Conservation (phyloP, 2,113 vertebrate genomes). For the Carollia perspicillata region DNA sequence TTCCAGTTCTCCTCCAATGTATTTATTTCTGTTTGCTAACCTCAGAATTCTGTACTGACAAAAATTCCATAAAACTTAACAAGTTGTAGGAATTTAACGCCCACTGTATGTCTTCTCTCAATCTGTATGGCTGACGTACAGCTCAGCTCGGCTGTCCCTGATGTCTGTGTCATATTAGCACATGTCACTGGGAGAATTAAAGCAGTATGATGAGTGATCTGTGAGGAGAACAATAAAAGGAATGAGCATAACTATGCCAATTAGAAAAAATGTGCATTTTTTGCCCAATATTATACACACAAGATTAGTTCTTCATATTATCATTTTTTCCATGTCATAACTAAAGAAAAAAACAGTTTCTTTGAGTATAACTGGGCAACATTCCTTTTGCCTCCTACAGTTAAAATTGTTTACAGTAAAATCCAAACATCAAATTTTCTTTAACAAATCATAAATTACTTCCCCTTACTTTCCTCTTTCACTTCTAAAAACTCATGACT, state of each 20-base stretch:
- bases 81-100: not conserved
- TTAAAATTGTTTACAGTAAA: not conserved
- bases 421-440: not conserved
- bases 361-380: conserved; percentile 4
- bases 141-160: not conserved
- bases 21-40: not conserved
- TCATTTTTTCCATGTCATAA: not conserved
- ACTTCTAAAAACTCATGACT: not conserved
- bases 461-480: not conserved
- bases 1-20: not conserved
- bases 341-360: not conserved
- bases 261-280: not conserved
- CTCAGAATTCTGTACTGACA: not conserved
- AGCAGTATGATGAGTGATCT: not conserved
- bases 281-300: not conserved
- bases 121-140: not conserved
- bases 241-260: not conserved
- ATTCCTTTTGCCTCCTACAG: not conserved
- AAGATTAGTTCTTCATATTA: not conserved
- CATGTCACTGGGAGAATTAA: not conserved
- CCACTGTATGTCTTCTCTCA: not conserved
- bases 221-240: not conserved
- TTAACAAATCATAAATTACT: not conserved
- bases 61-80: not conserved
- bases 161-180: not conserved